phyloP scores from a whole-genome alignment of 2,888 invertebrate genomes.

The Liodrosophila aerea region DNA sequence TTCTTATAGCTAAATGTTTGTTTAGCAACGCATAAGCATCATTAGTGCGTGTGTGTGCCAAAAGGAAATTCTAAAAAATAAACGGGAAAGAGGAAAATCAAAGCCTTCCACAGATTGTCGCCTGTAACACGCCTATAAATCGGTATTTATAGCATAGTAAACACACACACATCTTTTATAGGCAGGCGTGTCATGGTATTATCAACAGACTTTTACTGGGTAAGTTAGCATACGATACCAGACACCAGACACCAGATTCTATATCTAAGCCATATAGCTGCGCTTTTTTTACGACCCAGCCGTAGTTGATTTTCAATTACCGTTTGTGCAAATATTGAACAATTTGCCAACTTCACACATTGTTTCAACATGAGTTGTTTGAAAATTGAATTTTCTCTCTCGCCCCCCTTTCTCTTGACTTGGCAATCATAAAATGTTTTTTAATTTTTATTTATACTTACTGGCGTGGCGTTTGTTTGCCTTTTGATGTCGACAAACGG shows the following conservation, averaged over 20 bases:
- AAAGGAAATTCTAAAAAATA: constrained; percentile 26
- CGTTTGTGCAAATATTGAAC: constrained; percentile 48
- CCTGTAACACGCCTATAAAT: constrained; percentile 43
- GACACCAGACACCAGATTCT: neutral
- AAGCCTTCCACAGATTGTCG: constrained; percentile 15
- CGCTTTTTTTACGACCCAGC: neutral
- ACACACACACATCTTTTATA: constrained; percentile 40
- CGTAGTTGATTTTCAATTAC: constrained; percentile 65
- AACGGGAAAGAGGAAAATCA: constrained; percentile 8
- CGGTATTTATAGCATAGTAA: constrained; percentile 49
- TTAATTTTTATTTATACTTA: constrained; percentile 34
- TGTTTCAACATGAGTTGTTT: constrained; percentile 63
- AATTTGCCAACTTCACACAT: constrained; percentile 43
- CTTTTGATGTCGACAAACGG: constrained; percentile 63
- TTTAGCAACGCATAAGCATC: constrained; percentile 46
- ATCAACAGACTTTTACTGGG: constrained; percentile 64
- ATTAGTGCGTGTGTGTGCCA: constrained; percentile 38
- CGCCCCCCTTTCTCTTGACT: constrained; percentile 51
- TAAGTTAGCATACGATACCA: constrained; percentile 34
- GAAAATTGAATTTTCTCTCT: constrained; percentile 59
- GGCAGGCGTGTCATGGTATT: constrained; percentile 55
- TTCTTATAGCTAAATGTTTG: constrained; percentile 39
- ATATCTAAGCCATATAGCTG: neutral
- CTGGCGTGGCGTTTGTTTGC: constrained; percentile 33
- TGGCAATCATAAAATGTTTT: constrained; percentile 49